A percentile compares a stretch with the other conserved stretches of the same genome.
These are phyloP conservation scores for Elgaria multicarinata DNA, from an alignment of 2,113 vertebrate genomes.

Conservation along the genomic window DNA sequence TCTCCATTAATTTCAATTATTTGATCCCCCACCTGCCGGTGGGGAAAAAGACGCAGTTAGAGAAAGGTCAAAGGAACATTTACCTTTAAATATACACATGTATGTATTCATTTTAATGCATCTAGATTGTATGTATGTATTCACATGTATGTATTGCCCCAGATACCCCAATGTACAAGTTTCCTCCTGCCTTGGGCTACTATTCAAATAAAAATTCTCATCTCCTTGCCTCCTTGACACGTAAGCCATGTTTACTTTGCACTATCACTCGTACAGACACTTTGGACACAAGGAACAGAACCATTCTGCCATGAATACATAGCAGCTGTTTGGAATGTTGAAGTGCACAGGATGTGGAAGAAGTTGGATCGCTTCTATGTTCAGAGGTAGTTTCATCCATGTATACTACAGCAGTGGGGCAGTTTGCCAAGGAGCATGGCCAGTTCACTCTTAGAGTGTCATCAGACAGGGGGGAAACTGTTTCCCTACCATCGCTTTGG, in stretches of 20 bases:
- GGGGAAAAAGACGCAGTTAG: constrained; percentile 69
- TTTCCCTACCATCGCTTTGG: too few species aligned
- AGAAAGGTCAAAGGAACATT: constrained; percentile 54
- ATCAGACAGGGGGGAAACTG: too few species aligned
- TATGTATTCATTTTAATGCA: too few species aligned
- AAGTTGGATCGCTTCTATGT: background rate
- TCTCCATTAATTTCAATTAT: constrained; percentile 99
- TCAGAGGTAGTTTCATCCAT: background rate
- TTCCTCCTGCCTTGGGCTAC: background rate
- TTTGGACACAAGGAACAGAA: background rate
- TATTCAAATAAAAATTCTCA: background rate
- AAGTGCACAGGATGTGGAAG: background rate
- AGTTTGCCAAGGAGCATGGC: background rate
- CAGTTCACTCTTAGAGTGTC: background rate
- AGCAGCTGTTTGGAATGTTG: background rate
- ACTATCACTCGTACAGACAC: background rate
- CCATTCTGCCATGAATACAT: background rate
- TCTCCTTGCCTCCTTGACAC: background rate
- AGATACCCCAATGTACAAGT: background rate
- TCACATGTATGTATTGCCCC: background rate
- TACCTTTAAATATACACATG: background rate
- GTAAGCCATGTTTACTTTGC: background rate
- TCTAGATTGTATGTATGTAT: background rate
- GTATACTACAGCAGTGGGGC: background rate
- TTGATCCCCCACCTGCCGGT: constrained; percentile 94